Evolutionary conservation across 2,113 vertebrate genomes (phyloP), one percentile per base, ranked within the genome.

Genomic region (Cnemophilus loriae): DNA sequence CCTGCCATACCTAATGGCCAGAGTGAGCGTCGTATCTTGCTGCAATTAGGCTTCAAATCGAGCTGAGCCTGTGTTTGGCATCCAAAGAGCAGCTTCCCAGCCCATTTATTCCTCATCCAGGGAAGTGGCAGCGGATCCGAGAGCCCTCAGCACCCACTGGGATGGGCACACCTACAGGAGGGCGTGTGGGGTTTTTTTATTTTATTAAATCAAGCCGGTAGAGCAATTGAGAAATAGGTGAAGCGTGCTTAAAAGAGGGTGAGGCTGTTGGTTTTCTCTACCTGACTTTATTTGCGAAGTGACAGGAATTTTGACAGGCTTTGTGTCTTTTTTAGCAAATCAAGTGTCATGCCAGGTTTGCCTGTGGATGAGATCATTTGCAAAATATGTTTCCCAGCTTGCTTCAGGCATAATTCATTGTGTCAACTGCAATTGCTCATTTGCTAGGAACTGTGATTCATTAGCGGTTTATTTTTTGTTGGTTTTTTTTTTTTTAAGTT

Each of bases 321-420:
- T 95, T 92, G 81, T 94, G 96, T 96, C 89, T 96, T 96, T 96
- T 96, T 96, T 94, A 94, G 95, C 90, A 82, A 93, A 95, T 95
- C 90, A 95, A 96, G 78, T 88, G 95, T 96, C 89, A 97, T 95
- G 78, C 95, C 89, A 84, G 94, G 95, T 97, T 96, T 96, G 95
- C 94, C 96, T 93, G 94, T 96, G 83, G 73, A 93, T 98, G 97
- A 98, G 96, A 93, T 97, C 97, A 97, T 97, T 94, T 96, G 97
- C 94, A 95, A 96, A 98, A 95, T 94, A 88, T 96, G 97, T 93
- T 92, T 95, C 95, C 89, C 90, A 93, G 93, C 96, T 93, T 95
- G 94, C 97, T 97, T 93, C 77, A 13, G 70, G 96, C 96, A 91
- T 94, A 91, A 95, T 96, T 92, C 93, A 82, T 57, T 84, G 81